These are phyloP conservation scores for Forbesichthys papilliferus DNA, from an alignment of 2,113 vertebrate species.

Conservation along the genomic window DNA sequence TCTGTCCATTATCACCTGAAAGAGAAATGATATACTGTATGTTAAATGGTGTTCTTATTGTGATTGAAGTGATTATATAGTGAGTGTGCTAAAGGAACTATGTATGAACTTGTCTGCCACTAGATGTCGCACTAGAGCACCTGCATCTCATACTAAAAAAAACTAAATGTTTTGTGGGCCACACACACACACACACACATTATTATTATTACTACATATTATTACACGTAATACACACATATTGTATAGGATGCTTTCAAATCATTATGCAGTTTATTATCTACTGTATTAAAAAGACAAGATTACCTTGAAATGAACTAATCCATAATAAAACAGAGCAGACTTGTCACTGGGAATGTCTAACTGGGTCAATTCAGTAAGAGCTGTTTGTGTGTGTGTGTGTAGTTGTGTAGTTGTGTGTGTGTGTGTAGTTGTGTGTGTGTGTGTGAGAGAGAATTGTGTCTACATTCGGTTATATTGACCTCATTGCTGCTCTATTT, in stretches of 20 bases:
- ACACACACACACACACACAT: no score
- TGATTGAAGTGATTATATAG: background rate
- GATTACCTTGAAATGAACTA: constrained; percentile 30
- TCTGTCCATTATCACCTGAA: constrained; percentile 35
- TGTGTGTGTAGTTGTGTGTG: background rate
- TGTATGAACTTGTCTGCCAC: no score
- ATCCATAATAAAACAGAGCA: constrained; percentile 72
- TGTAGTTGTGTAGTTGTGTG: no score
- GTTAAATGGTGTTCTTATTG: background rate
- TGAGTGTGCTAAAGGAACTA: background rate
- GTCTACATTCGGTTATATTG: constrained; percentile 58
- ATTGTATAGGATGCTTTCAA: background rate
- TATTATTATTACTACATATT: background rate
- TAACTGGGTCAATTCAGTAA: constrained; percentile 71
- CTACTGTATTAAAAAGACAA: background rate
- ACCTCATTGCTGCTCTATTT: constrained; percentile 60
- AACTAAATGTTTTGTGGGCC: no score
- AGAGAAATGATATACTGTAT: constrained; percentile 9
- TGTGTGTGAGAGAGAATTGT: constrained; percentile 22
- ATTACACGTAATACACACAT: no score
- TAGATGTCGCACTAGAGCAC: no score
- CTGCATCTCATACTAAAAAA: no score
- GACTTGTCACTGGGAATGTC: constrained; percentile 55
- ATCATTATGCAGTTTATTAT: background rate
- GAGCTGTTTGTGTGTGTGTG: constrained; percentile 24